A percentile compares a stretch with the other conserved stretches of the same genome.
phyloP scores from a whole-genome alignment of 2,888 invertebrate species.

The Blera fallax region DNA sequence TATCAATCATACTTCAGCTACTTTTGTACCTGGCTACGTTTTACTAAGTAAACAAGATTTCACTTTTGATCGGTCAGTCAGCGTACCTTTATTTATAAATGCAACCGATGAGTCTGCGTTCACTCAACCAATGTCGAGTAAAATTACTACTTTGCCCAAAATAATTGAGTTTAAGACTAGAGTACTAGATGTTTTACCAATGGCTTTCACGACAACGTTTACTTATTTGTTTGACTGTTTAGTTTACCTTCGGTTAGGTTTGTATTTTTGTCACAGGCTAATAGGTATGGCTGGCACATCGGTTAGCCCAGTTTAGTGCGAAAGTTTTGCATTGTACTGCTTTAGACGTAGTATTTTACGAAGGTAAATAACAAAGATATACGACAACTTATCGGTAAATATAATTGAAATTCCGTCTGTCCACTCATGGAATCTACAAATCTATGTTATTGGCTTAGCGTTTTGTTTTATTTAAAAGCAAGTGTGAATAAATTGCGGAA shows the following conservation, averaged over 20 bases:
- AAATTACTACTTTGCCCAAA: not conserved
- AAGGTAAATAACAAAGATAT: not conserved
- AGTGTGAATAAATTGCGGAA: not conserved
- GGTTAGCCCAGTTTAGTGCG: not conserved
- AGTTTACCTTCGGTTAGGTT: not conserved
- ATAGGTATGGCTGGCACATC: not conserved
- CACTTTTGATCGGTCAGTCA: conserved; percentile 12
- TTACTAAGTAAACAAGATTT: conserved; percentile 25
- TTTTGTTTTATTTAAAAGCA: not conserved
- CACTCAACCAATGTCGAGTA: not conserved
- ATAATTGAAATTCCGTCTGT: conserved; percentile 7
- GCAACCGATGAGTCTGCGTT: not conserved
- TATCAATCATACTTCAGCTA: conserved; percentile 14
- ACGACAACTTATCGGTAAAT: conserved; percentile 6
- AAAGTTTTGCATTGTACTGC: not conserved
- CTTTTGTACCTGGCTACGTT: not conserved
- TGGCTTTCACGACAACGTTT: conserved; percentile 14
- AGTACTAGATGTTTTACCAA: not conserved
- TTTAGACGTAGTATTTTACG: not conserved
- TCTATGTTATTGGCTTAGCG: not conserved
- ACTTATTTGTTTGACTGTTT: not conserved
- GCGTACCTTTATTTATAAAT: not conserved
- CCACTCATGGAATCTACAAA: not conserved
- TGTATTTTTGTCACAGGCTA: conserved; percentile 15
- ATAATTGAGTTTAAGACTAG: not conserved